Base-by-base conservation (phyloP, 2,113 vertebrate species). In the Xiphorhynchus elegans region DNA sequence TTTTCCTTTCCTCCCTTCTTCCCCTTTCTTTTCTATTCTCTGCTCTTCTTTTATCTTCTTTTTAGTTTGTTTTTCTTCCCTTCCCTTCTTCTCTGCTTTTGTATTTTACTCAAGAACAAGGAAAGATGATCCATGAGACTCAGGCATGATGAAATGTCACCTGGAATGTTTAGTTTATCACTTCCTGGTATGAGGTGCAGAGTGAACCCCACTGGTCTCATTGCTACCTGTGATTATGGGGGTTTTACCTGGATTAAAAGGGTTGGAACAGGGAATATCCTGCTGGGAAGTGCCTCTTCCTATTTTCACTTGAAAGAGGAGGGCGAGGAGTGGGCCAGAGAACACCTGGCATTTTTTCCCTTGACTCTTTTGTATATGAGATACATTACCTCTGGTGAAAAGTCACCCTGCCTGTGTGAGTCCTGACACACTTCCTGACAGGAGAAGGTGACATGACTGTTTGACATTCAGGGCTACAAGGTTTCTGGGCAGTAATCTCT, bases 381-480 rank as follows among this genome's bases (percentile, higher is more conserved):
- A 95, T 95, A 64, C 84, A 93, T 95, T 95, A 96, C 80, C 63
- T 95, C 84, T 84, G 69, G 92, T 29, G 50, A 96, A 97, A 97
- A 97, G 95, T 97, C 94, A 96, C 91, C 87, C 91, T 91, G 83
- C 72, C 83, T 94, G 20, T 24, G 17, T 93, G 94, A 97, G 81
- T 94, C 92, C 76, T 97, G 97, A 97, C 87, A 94, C 46, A 13
- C 58, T 96, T 75, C 6, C 62, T 97, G 95, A 96, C 23, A 47
- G 96, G 73, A 95, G 93, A 95, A 97, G 96, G 95, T 98, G 96
- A 97, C 97, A 95, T 90, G 96, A 86, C 90, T 96, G 7, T 97
- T 97, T 98, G 97, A 97, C 97, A 97, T 97, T 97, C 96, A 95
- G 96, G 93, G 91, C 90, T 97, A 95, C 85, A 95, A 96, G 96